Evolutionary conservation across 2,797 vertebrate genomes (phyloP), one percentile per base, ranked within the genome.

Genomic region (Phoxinus dragarum): DNA sequence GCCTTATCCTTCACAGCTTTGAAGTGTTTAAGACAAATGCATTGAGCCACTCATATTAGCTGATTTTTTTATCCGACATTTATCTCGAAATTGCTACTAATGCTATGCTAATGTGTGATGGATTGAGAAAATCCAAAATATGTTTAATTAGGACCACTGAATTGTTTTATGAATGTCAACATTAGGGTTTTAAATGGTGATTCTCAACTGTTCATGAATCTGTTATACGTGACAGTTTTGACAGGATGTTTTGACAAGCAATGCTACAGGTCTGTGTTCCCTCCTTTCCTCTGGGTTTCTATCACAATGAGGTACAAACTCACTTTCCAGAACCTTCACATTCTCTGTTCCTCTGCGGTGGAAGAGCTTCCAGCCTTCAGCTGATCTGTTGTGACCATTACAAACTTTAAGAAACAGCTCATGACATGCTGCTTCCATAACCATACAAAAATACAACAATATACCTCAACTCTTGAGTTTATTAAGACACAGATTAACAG

Each of bases 1-100:
- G 79, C 86, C 34, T 85, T 19, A 67, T 88, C 81, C 64, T 80
- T 78, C 71, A 86, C 40, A 79, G 47, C 49, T 77, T 71, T 61
- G 23, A 73, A 17, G 72, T 81, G 56, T 69, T 69, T 82, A 67
- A 68, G 27, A 71, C 61, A 69, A 75, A 66, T 42, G 6, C 47
- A 19, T 84, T 66, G 23, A 67, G 7, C 31, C 8, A 11, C 54
- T 49, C 40, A 42, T 42, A 44, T 72, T 31, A 31, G 7, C 23
- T 36, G 59, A 34, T 31, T 44, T 66, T 27, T 44, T 47, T 36
- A 6, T 6, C 19, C 0, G 3, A 66, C 23, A 47, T 75, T 66
- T 83, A 21, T 40, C 17, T 66, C 66, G 5, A 34, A 66, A 64
- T 31, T 31, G 14, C 4, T 42, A 42, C 8, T 61, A 61, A 61